Percentiles rank a stretch among this genome's conserved stretches.
phyloP scores from a whole-genome alignment of 1,140 invertebrate genomes.

The Anastrepha ludens region DNA sequence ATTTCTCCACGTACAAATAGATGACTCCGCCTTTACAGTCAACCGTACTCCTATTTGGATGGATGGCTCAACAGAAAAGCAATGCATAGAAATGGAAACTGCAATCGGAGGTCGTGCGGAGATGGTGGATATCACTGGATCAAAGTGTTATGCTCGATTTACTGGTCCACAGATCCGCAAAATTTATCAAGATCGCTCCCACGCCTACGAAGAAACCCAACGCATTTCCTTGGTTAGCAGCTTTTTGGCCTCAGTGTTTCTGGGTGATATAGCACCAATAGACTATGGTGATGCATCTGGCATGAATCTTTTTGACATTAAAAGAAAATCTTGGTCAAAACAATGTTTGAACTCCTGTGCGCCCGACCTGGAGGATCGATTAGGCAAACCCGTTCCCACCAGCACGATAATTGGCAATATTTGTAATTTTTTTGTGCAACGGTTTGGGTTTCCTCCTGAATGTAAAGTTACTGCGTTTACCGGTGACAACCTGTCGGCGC shows the following conservation, averaged over 20 bases:
- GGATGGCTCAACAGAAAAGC: slow-evolving; percentile 91
- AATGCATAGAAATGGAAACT: slow-evolving; percentile 88
- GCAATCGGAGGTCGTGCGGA: slow-evolving; percentile 87
- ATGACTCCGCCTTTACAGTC: slow-evolving; percentile 83
- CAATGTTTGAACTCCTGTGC: slow-evolving; percentile 85
- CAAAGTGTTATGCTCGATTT: slow-evolving; percentile 94
- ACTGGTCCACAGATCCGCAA: slow-evolving; percentile 95
- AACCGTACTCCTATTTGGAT: slow-evolving; percentile 95
- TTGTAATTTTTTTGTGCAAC: slow-evolving; percentile 85
- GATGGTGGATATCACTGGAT: slow-evolving; percentile 92
- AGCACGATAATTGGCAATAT: slow-evolving; percentile 83
- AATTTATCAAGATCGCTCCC: slow-evolving; percentile 82
- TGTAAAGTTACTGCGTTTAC: slow-evolving; percentile 93
- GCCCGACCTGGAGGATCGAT: slow-evolving; percentile 80
- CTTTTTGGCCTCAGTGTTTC: slow-evolving; percentile 90
- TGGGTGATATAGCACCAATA: slow-evolving; percentile 93
- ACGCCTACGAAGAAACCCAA: slow-evolving; percentile 88
- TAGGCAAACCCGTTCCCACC: slow-evolving; percentile 84
- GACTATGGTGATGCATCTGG: slow-evolving; percentile 95
- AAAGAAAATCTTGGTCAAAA: slow-evolving; percentile 85
- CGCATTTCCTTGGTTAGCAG: slow-evolving; percentile 95
- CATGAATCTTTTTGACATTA: slow-evolving; percentile 96
- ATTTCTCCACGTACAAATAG: slow-evolving; percentile 89
- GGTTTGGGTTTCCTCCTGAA: slow-evolving; percentile 87
- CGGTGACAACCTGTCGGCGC: slow-evolving; percentile 93